phyloP scores from a whole-genome alignment of 2,797 vertebrate species.

The Lithobates pipiens region DNA sequence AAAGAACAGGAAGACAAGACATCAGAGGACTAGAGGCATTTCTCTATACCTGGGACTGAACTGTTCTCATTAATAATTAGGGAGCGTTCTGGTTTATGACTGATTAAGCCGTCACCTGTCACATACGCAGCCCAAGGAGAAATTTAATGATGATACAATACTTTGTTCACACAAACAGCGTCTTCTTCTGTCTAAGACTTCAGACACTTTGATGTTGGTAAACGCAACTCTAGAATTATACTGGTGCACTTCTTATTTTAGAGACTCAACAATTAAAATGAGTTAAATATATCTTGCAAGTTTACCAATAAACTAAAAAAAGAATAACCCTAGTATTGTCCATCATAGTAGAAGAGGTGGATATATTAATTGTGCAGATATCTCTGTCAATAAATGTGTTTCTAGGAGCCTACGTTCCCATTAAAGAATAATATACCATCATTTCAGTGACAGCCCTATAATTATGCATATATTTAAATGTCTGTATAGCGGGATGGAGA shows the following conservation, averaged over 20 bases:
- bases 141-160: conserved; percentile 37
- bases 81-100: conserved; percentile 20
- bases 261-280: neutral
- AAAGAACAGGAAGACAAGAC: conserved; percentile 33
- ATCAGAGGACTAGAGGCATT: conserved; percentile 41
- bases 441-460: neutral
- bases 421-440: neutral
- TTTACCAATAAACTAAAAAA: neutral
- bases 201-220: conserved; percentile 5
- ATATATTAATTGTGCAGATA: too few species aligned
- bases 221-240: neutral
- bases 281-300: neutral
- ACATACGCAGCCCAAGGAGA: conserved; percentile 39
- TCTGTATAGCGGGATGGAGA: too few species aligned
- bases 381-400: neutral
- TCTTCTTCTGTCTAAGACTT: conserved; percentile 11
- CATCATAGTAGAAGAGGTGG: neutral
- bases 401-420: neutral
- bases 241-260: neutral
- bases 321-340: neutral
- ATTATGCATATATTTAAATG: neutral
- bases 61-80: conserved; percentile 46
- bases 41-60: conserved; percentile 40
- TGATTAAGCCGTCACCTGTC: conserved; percentile 46
- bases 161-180: conserved; percentile 11